phyloP scores from a whole-genome alignment of 2,113 vertebrate species.

The Anoura caudifer region DNA sequence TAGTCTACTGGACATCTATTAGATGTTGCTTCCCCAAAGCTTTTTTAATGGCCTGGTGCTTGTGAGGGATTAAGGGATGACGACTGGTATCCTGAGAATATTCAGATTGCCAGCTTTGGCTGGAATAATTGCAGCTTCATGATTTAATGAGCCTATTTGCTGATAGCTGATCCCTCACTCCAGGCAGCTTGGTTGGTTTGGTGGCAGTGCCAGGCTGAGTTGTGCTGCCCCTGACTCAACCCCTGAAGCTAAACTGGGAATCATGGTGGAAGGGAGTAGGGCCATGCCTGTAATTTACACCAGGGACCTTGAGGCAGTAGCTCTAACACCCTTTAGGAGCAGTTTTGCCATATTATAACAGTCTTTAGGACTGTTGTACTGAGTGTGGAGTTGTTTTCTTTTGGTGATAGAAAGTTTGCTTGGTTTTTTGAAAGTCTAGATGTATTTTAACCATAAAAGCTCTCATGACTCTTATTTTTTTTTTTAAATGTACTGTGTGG shows the following conservation, averaged over 20 bases:
- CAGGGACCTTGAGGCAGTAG: background rate
- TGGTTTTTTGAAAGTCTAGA: background rate
- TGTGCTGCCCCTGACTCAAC: background rate
- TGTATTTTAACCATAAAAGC: background rate
- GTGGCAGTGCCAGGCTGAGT: background rate
- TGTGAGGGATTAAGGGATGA: background rate
- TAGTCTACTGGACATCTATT: background rate
- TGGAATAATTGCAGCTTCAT: background rate
- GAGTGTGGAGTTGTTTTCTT: constrained; percentile 8
- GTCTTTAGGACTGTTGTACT: background rate
- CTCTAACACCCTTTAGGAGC: background rate
- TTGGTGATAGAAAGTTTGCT: background rate
- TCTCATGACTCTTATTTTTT: background rate
- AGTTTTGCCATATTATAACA: background rate
- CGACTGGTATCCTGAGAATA: background rate
- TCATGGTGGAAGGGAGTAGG: background rate
- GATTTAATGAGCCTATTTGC: background rate
- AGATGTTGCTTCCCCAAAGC: background rate
- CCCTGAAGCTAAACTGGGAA: background rate
- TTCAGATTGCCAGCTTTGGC: background rate
- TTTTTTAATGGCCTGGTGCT: background rate
- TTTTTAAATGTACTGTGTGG: background rate
- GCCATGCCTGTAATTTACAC: background rate
- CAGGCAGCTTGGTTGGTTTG: background rate
- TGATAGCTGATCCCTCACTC: background rate